These are phyloP conservation scores for Thymelicus sylvestris DNA, from an alignment of 2,888 invertebrate genomes.

Conservation along the genomic window DNA sequence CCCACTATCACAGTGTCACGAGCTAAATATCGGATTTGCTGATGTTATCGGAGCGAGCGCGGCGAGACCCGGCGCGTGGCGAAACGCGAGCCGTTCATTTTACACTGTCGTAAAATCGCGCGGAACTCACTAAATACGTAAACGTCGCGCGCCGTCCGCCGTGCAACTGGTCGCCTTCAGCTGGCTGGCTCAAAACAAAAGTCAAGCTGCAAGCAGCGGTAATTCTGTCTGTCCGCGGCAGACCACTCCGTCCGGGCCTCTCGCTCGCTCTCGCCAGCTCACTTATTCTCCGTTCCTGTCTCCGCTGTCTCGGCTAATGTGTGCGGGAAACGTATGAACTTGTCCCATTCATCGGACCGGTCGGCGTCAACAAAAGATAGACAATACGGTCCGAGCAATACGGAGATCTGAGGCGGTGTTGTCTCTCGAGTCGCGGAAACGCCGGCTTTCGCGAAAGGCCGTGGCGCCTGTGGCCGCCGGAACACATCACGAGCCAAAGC, in stretches of 20 bases:
- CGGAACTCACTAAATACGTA: slow-evolving; percentile 52
- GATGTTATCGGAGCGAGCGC: slow-evolving; percentile 73
- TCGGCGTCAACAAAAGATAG: slow-evolving; percentile 59
- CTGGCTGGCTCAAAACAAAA: slow-evolving; percentile 71
- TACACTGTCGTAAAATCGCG: slow-evolving; percentile 51
- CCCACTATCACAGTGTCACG: slow-evolving; percentile 72
- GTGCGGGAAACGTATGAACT: slow-evolving; percentile 69
- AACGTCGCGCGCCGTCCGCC: slow-evolving; percentile 71
- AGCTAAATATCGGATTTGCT: slow-evolving; percentile 77
- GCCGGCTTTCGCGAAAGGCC: slow-evolving; percentile 33
- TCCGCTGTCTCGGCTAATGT: slow-evolving; percentile 56
- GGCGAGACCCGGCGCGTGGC: slow-evolving; percentile 68
- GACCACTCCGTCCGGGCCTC: slow-evolving; percentile 44
- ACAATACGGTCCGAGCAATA: slow-evolving; percentile 60
- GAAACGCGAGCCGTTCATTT: slow-evolving; percentile 72
- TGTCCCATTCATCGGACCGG: slow-evolving; percentile 73
- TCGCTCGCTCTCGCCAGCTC: slow-evolving; percentile 48
- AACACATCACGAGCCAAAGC: slow-evolving; percentile 40
- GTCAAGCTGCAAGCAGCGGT: slow-evolving; percentile 75
- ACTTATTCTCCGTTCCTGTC: slow-evolving; percentile 48
- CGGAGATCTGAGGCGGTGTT: slow-evolving; percentile 52
- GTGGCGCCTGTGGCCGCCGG: slow-evolving; percentile 2
- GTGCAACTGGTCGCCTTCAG: slow-evolving; percentile 65
- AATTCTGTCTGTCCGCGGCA: slow-evolving; percentile 70
- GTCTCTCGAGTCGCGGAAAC: slow-evolving; percentile 63